Evolutionary conservation across 2,888 invertebrate genomes (phyloP).

Genomic region (Chydorus sphaericus): DNA sequence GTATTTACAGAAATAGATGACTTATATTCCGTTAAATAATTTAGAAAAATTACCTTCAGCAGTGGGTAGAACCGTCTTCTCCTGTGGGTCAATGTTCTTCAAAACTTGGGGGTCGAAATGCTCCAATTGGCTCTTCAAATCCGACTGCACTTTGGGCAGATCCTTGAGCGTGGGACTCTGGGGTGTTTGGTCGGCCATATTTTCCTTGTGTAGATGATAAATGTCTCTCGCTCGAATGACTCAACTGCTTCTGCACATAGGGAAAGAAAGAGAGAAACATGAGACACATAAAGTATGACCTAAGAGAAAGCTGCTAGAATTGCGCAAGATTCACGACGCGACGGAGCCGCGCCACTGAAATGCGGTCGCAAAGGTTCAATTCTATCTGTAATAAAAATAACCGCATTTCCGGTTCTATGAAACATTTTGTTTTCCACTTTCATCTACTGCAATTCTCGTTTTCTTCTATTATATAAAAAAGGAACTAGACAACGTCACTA

Average conservation of each 20-base stretch:
- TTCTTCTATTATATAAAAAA: too few species aligned
- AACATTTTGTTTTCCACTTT: too few species aligned
- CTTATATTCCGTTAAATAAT: too few species aligned
- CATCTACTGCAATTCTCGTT: too few species aligned
- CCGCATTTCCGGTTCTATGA: too few species aligned
- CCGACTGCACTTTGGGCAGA: slow-evolving; percentile 74
- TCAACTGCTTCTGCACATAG: neutral
- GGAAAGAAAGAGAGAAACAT: too few species aligned
- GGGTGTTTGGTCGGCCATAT: slow-evolving; percentile 6
- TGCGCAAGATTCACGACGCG: neutral
- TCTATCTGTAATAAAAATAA: too few species aligned
- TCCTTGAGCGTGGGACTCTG: slow-evolving; percentile 65
- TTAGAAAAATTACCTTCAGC: slow-evolving; percentile 59
- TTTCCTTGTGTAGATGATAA: neutral
- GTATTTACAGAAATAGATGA: too few species aligned
- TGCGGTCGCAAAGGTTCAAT: too few species aligned
- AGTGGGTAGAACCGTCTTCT: slow-evolving; percentile 82
- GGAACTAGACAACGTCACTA: too few species aligned
- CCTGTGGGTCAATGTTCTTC: slow-evolving; percentile 75
- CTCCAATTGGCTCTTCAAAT: slow-evolving; percentile 80
- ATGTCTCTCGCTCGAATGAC: neutral
- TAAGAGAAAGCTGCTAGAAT: neutral
- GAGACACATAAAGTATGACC: neutral
- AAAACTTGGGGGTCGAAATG: slow-evolving; percentile 76
- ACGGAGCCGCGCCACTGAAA: neutral